These are phyloP conservation scores for Cryptus viduatorius DNA, from an alignment of 2,888 invertebrate genomes.

Conservation along the genomic window DNA sequence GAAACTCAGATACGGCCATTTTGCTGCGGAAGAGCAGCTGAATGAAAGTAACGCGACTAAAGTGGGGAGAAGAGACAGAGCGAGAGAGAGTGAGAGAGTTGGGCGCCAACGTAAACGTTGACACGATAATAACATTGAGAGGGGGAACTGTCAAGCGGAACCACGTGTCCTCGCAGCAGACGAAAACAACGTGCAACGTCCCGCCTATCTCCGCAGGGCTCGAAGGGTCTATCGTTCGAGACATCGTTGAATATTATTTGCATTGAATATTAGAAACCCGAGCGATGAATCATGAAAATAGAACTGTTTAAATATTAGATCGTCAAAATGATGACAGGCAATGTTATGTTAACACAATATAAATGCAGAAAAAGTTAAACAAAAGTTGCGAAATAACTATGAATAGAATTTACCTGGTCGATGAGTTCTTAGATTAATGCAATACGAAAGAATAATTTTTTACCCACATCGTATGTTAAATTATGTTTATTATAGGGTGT, in stretches of 20 bases:
- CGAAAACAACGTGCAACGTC: slow-evolving; percentile 60
- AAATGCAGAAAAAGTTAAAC: not conserved
- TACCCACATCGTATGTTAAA: slow-evolving; percentile 74
- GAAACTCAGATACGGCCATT: slow-evolving; percentile 52
- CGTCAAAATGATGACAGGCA: not conserved
- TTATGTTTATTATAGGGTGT: slow-evolving; percentile 81
- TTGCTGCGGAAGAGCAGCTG: slow-evolving; percentile 63
- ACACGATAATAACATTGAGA: slow-evolving; percentile 17
- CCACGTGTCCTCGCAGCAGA: slow-evolving; percentile 76
- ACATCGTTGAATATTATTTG: not conserved
- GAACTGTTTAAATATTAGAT: not conserved
- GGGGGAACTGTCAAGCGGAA: slow-evolving; percentile 73
- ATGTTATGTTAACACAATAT: not conserved
- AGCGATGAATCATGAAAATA: not conserved
- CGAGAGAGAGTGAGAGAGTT: slow-evolving; percentile 28
- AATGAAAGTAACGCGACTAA: slow-evolving; percentile 60
- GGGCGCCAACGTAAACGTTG: slow-evolving; percentile 30
- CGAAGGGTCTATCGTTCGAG: not conserved
- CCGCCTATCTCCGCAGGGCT: not conserved
- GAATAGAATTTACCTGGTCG: not conserved
- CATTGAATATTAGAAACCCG: not conserved
- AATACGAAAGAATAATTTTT: not conserved
- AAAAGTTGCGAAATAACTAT: not conserved
- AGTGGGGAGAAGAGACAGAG: slow-evolving; percentile 53
- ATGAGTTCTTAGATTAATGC: not conserved